Evolutionary conservation across 2,888 invertebrate species (phyloP).

Genomic region (Pemphredon lugubris): DNA sequence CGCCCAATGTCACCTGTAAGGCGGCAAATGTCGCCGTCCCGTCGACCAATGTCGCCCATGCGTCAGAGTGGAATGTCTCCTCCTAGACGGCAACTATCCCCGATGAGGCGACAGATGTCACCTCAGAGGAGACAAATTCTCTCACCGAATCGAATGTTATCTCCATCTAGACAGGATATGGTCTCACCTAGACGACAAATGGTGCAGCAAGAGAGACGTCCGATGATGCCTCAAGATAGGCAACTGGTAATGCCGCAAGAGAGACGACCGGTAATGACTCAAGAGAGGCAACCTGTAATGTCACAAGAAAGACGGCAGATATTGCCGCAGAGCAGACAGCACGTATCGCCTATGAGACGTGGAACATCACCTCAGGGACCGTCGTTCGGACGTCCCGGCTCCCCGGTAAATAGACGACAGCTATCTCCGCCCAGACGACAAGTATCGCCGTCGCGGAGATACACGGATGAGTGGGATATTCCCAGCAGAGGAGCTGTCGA

Average conservation of each 20-base stretch:
- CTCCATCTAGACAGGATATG: constrained; percentile 48
- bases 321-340: constrained; percentile 22
- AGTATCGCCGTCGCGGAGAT: constrained; percentile 60
- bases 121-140: constrained; percentile 59
- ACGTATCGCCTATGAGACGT: constrained; percentile 36
- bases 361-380: constrained; percentile 38
- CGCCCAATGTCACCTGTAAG: no score
- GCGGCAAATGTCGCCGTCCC: constrained; percentile 34
- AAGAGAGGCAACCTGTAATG: no score
- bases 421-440: constrained; percentile 60
- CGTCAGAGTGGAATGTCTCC: constrained; percentile 41
- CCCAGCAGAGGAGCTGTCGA: constrained; percentile 74
- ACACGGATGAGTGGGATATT: constrained; percentile 77
- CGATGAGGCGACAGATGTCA: constrained; percentile 48
- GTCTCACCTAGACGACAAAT: constrained; percentile 50
- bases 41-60: constrained; percentile 50
- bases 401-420: constrained; percentile 43
- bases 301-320: no score
- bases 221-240: neutral
- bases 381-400: constrained; percentile 24
- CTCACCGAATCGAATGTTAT: constrained; percentile 47
- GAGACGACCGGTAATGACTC: no score
- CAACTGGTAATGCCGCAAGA: no score
- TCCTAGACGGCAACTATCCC: constrained; percentile 43
- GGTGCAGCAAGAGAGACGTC: constrained; percentile 28